A percentile compares a stretch with the other conserved stretches of the same genome.
phyloP scores from a whole-genome alignment of 2,113 vertebrate genomes.

The Boulengeromyrus knoepffleri region DNA sequence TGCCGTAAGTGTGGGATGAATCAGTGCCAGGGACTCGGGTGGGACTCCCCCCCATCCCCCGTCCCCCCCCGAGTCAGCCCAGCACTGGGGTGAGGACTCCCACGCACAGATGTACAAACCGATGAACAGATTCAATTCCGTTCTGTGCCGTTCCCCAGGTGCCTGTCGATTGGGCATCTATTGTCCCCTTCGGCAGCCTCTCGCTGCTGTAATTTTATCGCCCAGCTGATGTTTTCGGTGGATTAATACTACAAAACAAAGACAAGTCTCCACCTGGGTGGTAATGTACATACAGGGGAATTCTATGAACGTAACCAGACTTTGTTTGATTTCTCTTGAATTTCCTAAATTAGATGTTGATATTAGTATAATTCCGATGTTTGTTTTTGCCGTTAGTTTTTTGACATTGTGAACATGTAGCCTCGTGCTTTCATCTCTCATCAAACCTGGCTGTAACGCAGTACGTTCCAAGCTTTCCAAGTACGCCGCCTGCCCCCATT shows the following conservation, averaged over 20 bases:
- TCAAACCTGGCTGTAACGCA: background rate
- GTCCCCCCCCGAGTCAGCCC: background rate
- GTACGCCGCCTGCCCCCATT: background rate
- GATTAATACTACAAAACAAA: background rate
- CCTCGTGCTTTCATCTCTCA: background rate
- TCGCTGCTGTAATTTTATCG: background rate
- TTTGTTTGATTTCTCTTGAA: background rate
- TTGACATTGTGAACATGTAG: background rate
- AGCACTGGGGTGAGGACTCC: background rate
- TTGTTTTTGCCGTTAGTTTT: background rate
- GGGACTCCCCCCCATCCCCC: background rate
- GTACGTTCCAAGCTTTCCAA: background rate
- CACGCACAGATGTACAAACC: background rate
- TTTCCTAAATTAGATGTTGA: background rate
- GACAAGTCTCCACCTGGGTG: background rate
- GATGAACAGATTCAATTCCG: background rate
- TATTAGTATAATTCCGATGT: background rate
- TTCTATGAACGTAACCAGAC: background rate
- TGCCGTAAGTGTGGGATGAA: constrained; percentile 24
- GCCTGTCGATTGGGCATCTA: background rate
- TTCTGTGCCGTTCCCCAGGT: background rate
- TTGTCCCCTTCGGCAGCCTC: background rate
- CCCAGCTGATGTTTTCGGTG: background rate
- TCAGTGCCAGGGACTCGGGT: constrained; percentile 27
- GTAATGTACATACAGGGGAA: background rate